A percentile compares a stretch with the other conserved stretches of the same genome.
phyloP scores from a whole-genome alignment of 2,113 vertebrate species.

The Elephas maximus region DNA sequence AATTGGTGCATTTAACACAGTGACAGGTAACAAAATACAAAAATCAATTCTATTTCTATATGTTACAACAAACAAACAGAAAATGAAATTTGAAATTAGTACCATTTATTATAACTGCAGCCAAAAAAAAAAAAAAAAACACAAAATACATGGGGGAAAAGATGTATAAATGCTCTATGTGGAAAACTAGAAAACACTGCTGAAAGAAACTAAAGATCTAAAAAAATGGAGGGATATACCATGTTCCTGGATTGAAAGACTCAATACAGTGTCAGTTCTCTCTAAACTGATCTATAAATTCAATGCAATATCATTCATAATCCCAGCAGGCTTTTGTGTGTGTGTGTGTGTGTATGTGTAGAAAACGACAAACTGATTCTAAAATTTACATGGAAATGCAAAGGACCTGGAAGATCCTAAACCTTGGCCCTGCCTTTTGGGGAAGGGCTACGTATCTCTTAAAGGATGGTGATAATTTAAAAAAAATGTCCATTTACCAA shows the following conservation, averaged over 20 bases:
- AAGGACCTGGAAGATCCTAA: background rate
- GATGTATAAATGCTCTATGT: background rate
- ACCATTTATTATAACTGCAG: background rate
- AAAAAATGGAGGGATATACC: background rate
- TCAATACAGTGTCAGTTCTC: background rate
- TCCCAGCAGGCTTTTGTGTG: background rate
- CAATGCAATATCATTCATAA: background rate
- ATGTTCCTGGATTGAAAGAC: background rate
- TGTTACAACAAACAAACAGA: background rate
- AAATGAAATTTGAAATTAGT: conserved; percentile 24
- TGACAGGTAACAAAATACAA: background rate
- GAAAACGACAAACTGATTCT: background rate
- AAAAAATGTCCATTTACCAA: background rate
- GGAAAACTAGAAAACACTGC: background rate
- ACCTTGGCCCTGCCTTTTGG: background rate
- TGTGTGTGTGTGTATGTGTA: background rate
- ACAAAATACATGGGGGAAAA: background rate
- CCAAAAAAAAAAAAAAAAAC: background rate
- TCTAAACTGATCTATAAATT: background rate
- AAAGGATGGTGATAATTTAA: background rate
- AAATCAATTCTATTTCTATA: background rate
- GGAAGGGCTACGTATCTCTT: background rate
- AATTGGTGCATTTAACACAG: background rate
- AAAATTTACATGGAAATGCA: conserved; percentile 2
- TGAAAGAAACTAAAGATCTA: background rate